These are phyloP conservation scores for Caenorhabditis sp. DNA, from an alignment of 2,888 invertebrate species.

Conservation along the genomic window DNA sequence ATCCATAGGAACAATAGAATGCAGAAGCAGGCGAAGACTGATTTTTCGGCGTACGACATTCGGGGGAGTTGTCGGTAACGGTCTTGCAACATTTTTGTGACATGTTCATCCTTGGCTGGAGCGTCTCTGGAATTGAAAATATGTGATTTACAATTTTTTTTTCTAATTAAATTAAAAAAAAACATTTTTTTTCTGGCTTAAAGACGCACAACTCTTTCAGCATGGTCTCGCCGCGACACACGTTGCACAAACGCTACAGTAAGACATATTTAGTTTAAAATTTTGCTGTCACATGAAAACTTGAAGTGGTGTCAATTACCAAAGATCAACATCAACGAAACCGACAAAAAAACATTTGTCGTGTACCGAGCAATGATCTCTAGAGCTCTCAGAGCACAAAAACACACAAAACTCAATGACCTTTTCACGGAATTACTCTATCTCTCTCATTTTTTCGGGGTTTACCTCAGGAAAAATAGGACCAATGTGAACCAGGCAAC, in stretches of 20 bases:
- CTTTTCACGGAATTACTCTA: not conserved
- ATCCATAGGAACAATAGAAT: conserved; percentile 87
- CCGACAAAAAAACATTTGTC: not conserved
- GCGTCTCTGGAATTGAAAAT: conserved; percentile 37
- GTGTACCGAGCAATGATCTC: not conserved
- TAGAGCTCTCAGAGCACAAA: not conserved
- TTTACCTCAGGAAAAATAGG: conserved; percentile 50
- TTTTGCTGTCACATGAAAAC: too few relatives aligned
- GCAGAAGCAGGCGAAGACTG: conserved; percentile 75
- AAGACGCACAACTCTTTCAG: too few relatives aligned
- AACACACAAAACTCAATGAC: not conserved
- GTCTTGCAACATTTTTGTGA: conserved; percentile 56
- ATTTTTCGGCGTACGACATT: conserved; percentile 65
- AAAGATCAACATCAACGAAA: too few relatives aligned
- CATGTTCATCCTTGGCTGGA: conserved; percentile 53
- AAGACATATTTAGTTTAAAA: too few relatives aligned
- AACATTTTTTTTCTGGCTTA: too few relatives aligned
- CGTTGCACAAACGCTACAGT: too few relatives aligned
- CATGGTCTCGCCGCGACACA: too few relatives aligned
- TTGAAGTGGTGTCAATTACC: too few relatives aligned
- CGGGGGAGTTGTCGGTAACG: conserved; percentile 59
- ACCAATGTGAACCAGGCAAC: conserved; percentile 52
- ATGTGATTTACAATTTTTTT: too few relatives aligned
- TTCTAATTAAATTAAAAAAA: too few relatives aligned
- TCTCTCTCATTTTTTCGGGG: too few relatives aligned